Conservation (phyloP, 2,888 invertebrate genomes). For the Conistra vaccinii region DNA sequence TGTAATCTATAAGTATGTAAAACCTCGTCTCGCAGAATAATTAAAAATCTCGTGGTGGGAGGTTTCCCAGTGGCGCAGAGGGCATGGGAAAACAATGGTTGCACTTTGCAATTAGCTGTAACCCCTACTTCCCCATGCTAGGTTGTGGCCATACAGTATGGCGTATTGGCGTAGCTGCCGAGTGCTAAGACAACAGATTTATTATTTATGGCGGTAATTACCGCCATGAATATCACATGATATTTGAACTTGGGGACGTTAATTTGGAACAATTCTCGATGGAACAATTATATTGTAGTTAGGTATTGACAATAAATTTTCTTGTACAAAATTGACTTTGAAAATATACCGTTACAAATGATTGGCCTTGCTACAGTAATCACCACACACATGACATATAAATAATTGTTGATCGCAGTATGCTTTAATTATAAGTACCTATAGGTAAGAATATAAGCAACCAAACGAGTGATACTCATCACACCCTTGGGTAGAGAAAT, state of each 20-base stretch:
- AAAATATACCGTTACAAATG: not conserved
- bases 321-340: not conserved
- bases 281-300: constrained; percentile 1
- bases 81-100: constrained; percentile 81
- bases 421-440: not conserved
- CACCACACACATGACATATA: not conserved
- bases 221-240: constrained; percentile 15
- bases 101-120: constrained; percentile 86
- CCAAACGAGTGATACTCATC: not conserved
- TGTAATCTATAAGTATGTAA: constrained; percentile 36
- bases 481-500: not conserved
- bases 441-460: not conserved
- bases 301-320: not conserved
- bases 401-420: not conserved
- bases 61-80: constrained; percentile 70
- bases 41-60: constrained; percentile 72
- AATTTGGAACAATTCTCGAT: constrained; percentile 4
- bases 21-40: constrained; percentile 74
- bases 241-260: constrained; percentile 8
- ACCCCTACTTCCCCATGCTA: constrained; percentile 68
- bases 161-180: constrained; percentile 12
- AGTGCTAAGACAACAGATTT: constrained; percentile 45
- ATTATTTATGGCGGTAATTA: constrained; percentile 35
- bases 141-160: constrained; percentile 15
- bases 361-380: not conserved